Base-by-base conservation (phyloP, 2,888 invertebrate species). In the Lasioglossum villosulum region DNA sequence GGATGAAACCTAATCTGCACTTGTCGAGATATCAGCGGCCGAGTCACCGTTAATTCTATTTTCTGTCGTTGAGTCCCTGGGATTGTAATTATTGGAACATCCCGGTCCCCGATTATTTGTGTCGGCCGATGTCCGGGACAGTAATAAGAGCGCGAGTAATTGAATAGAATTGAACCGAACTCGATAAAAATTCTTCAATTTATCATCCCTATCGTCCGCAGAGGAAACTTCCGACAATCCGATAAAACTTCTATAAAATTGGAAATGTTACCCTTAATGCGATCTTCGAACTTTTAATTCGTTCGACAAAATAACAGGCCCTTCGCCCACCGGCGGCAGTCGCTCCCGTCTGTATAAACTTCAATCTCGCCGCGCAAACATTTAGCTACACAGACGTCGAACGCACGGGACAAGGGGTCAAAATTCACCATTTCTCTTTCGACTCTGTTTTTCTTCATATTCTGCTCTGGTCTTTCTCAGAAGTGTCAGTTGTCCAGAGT, bases 41-140 rank as follows among this genome's bases (percentile, higher is more conserved):
- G 82, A 82, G 83, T 83, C 88, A 71, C 81, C 73, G 79, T 88
- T 89, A 89, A 89, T 89, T 84, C 80, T 81, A 81, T 86, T 86
- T 83, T 78, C 83, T 79, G 78, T 78, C 86, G 70, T 70, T 59
- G 76, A 75, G 76, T 83, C 76, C 52, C 45, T 70, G 52, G 78
- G 82, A 63, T 75, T 56, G 75, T 86, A 89, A 89, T 89, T 89
- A 89, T 88, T 72, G 82, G 77, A 78, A 81, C 86, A 83, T 86
- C 66, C 75, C 75, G 73, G 74, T 34, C 23, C 59, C 63, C 42
- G 80, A 89, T 89, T 88, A 88, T 84, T 86, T 76, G 78, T 76
- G 82, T 59, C 81, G 66, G 66, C 37, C 71, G 59, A 3, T 48
- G 66, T 30, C 27, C 68, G 39, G 34, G 68, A 70, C 37, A 52